Evolutionary conservation across 1,140 invertebrate genomes (phyloP), one percentile per base, ranked within the genome.

Genomic region (Drosophila serrata): DNA sequence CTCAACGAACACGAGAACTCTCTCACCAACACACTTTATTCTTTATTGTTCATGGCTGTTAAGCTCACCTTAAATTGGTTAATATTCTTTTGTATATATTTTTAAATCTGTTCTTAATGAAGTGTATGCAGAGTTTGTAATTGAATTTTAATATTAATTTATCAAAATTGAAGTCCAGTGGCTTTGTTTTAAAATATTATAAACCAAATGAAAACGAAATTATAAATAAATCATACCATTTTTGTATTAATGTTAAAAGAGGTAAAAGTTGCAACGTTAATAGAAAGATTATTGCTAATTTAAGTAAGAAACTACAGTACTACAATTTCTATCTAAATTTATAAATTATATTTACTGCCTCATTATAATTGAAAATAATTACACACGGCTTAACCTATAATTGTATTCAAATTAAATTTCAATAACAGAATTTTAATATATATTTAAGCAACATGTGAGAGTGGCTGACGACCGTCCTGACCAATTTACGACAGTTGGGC

Each of bases 381-480:
- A 46, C 17, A 8, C 2, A 6, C 4, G 4, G 2, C 11, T 7
- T 9, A 17, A 0, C 24, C 15, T 3, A 63, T 40, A 40, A 63
- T 59, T 42, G 11, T 3, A 33, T 29, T 4, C 3, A 48, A 39
- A 65, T 24, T 19, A n/a, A 40, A 63, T 6, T 7, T 12, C 2
- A n/a, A 15, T 24, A 22, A 60, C 19, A 17, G 3, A 24, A 8
- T 13, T 27, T 4, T 2, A 1, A 2, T 57, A 11, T 39, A 48
- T 33, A 39, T 70, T 46, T 33, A 58, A 58, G 69, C 69, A 72
- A 72, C 69, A 72, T 72, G 69, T 72, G 69, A 67, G 29, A 22
- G 65, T 72, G 69, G n/a, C 42, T 46, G 17, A 19, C 1, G 43
- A 2, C 22, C 12, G 62, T 59, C 51, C 65, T 58, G 31, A 75